These are phyloP conservation scores for Orchestia grillus DNA, from an alignment of 1,140 invertebrate species.

Conservation along the genomic window DNA sequence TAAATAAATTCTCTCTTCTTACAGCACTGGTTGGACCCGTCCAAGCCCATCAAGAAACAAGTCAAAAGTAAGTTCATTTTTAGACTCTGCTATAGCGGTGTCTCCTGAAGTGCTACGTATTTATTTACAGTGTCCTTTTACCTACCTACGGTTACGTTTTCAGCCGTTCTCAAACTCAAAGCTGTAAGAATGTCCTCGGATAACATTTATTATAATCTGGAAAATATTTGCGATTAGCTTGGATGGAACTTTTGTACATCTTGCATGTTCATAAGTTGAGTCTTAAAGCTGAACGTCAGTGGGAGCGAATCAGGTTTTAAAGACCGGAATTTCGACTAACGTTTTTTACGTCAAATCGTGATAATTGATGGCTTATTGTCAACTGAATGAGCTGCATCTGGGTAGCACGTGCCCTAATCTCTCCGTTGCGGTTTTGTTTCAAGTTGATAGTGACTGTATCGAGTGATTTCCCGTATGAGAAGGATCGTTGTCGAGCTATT, in stretches of 20 bases:
- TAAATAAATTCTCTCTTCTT: conserved; percentile 69
- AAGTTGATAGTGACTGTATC: too few relatives aligned
- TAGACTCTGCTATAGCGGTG: conserved; percentile 80
- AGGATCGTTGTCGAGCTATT: too few relatives aligned
- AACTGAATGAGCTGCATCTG: background rate
- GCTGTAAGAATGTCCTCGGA: background rate
- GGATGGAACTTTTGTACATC: background rate
- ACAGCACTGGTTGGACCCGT: conserved; percentile 96
- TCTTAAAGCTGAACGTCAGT: background rate
- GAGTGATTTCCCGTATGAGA: too few relatives aligned
- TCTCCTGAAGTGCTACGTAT: background rate
- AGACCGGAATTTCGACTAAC: background rate
- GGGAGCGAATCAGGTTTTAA: background rate
- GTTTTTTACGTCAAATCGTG: background rate
- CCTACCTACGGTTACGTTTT: background rate
- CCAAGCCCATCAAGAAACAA: conserved; percentile 98
- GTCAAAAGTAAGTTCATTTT: conserved; percentile 90
- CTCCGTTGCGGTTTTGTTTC: too few relatives aligned
- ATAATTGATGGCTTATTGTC: background rate
- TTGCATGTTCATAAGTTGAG: background rate
- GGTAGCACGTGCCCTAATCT: background rate
- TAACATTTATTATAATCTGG: background rate
- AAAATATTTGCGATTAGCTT: background rate
- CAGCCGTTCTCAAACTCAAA: background rate
- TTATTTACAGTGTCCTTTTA: background rate